Evolutionary conservation across 1,140 invertebrate species (phyloP).

Genomic region (Wasmannia auropunctata): DNA sequence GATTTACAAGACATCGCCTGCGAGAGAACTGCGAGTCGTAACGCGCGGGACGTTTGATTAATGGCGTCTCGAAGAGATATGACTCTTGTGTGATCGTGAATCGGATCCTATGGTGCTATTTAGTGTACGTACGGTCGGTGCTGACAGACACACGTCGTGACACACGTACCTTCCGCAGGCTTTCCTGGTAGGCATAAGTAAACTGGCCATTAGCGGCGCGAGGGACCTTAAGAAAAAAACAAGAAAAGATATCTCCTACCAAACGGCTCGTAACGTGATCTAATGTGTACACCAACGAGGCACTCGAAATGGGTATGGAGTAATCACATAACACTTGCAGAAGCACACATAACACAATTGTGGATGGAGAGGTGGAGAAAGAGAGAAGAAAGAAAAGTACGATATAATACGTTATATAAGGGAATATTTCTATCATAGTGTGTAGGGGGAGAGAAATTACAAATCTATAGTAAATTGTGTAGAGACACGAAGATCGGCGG

Average conservation of each 20-base stretch:
- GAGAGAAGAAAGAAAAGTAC: conserved; percentile 17
- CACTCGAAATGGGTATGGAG: conserved; percentile 67
- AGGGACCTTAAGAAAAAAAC: conserved; percentile 85
- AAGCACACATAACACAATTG: conserved; percentile 73
- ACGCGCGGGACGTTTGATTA: conserved; percentile 28
- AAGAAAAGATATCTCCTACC: conserved; percentile 82
- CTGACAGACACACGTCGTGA: conserved; percentile 70
- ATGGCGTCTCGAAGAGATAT: conserved; percentile 16
- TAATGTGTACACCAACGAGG: conserved; percentile 75
- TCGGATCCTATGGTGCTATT: conserved; percentile 64
- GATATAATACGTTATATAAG: not conserved
- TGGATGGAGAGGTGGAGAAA: conserved; percentile 38
- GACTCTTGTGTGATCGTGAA: conserved; percentile 15
- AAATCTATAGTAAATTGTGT: conserved; percentile 18
- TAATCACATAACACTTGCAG: conserved; percentile 72
- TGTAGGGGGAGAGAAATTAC: not conserved
- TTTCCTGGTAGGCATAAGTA: conserved; percentile 86
- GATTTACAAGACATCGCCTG: not conserved
- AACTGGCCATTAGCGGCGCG: conserved; percentile 84
- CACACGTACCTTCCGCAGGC: conserved; percentile 84
- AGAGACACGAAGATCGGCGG: conserved; percentile 67
- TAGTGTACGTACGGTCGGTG: conserved; percentile 79
- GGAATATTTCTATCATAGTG: conserved; percentile 14
- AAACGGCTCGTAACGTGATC: conserved; percentile 75
- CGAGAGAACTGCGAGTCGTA: conserved; percentile 1